Conservation (phyloP, 2,797 vertebrate genomes). For the Chaetodon trifasciatus region DNA sequence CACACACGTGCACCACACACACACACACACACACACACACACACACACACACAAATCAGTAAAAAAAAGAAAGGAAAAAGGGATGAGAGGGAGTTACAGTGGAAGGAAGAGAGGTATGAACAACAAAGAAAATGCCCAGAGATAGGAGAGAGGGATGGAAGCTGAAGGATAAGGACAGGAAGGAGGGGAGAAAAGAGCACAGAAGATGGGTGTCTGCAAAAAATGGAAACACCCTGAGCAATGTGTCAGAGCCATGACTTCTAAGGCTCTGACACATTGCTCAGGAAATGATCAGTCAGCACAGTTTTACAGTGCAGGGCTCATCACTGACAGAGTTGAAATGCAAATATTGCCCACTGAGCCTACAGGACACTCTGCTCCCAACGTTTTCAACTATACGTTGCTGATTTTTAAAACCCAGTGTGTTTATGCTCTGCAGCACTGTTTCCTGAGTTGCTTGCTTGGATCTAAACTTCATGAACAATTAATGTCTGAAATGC, state of each 20-base stretch:
- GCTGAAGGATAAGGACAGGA: constrained; percentile 36
- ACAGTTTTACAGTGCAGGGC: constrained; percentile 58
- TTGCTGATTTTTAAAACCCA: constrained; percentile 20
- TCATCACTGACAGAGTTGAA: constrained; percentile 63
- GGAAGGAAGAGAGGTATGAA: constrained; percentile 44
- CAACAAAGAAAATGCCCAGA: constrained; percentile 73
- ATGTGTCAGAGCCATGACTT: constrained; percentile 67
- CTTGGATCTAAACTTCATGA: constrained; percentile 25
- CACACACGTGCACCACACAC: constrained; percentile 28
- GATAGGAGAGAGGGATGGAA: constrained; percentile 57
- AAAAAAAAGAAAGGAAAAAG: constrained; percentile 9
- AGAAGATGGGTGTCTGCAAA: constrained; percentile 68
- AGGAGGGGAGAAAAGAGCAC: constrained; percentile 48
- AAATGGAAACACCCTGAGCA: constrained; percentile 73
- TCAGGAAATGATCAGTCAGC: constrained; percentile 77
- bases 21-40: no score
- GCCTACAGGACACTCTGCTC: constrained; percentile 54
- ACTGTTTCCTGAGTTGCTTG: constrained; percentile 21
- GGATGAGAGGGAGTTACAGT: constrained; percentile 41
- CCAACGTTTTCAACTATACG: constrained; percentile 28
- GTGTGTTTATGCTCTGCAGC: constrained; percentile 19
- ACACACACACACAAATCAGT: constrained; percentile 33
- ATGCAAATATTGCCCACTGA: constrained; percentile 58
- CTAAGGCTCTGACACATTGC: constrained; percentile 68
- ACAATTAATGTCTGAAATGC: constrained; percentile 5